phyloP scores from a whole-genome alignment of 2,888 invertebrate genomes.

The Oligia strigilis region DNA sequence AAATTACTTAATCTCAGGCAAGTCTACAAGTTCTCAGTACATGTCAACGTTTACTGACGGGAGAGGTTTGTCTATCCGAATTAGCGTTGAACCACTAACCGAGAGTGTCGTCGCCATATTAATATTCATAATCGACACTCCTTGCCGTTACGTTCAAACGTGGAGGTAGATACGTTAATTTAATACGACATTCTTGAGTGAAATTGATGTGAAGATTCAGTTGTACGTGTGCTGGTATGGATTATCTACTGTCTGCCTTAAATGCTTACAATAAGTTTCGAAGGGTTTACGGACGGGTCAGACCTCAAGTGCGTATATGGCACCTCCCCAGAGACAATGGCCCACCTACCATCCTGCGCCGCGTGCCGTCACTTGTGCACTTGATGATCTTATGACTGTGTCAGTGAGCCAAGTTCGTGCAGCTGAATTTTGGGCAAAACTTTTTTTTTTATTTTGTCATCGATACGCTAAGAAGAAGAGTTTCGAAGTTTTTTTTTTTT shows the following conservation, averaged over 20 bases:
- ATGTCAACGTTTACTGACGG: conserved; percentile 49
- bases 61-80: conserved; percentile 83
- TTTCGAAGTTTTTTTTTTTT: not conserved
- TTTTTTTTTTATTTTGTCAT: not conserved
- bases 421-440: no score
- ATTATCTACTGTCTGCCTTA: conserved; percentile 4
- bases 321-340: not conserved
- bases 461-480: not conserved
- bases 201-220: conserved; percentile 59
- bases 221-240: conserved; percentile 12
- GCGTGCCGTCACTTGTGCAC: not conserved
- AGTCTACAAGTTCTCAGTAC: conserved; percentile 22
- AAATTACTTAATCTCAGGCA: not conserved
- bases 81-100: conserved; percentile 84
- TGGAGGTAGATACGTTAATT: conserved; percentile 70
- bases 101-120: conserved; percentile 85
- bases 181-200: conserved; percentile 71
- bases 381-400: not conserved
- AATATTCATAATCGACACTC: conserved; percentile 78
- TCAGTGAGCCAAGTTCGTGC: not conserved
- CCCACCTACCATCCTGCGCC: not conserved
- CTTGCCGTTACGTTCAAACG: conserved; percentile 65
- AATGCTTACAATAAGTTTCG: not conserved
- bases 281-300: not conserved
- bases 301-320: not conserved